These are phyloP conservation scores for Pantherophis vulpinus DNA, from an alignment of 2,797 vertebrate species.

Conservation along the genomic window DNA sequence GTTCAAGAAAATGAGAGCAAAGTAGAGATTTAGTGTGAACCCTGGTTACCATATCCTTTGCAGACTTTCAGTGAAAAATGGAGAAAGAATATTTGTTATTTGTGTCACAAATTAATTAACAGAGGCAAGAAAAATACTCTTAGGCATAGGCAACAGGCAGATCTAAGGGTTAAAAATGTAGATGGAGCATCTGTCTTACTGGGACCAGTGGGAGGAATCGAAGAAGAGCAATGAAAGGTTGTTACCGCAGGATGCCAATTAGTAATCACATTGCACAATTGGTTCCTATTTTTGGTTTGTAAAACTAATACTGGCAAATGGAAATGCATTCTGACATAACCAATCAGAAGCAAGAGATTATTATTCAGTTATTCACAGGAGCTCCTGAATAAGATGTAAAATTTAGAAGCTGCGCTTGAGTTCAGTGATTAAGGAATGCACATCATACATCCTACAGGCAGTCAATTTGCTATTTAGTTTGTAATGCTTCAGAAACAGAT, in stretches of 20 bases:
- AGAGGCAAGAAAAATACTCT: background rate
- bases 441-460: background rate
- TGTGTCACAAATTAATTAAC: background rate
- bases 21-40: background rate
- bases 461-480: background rate
- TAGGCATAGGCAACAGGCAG: background rate
- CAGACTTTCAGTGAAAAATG: background rate
- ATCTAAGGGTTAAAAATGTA: background rate
- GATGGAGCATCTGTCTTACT: background rate
- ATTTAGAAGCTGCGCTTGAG: background rate
- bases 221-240: background rate
- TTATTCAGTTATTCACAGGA: background rate
- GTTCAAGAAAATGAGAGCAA: background rate
- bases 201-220: background rate
- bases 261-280: background rate
- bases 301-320: background rate
- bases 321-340: background rate
- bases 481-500: background rate
- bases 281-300: background rate
- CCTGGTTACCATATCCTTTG: background rate
- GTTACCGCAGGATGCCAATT: background rate
- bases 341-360: background rate
- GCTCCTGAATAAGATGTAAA: background rate
- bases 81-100: background rate
- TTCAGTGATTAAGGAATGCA: background rate